phyloP scores from a whole-genome alignment of 2,113 vertebrate genomes.

The Chaetops frenatus region DNA sequence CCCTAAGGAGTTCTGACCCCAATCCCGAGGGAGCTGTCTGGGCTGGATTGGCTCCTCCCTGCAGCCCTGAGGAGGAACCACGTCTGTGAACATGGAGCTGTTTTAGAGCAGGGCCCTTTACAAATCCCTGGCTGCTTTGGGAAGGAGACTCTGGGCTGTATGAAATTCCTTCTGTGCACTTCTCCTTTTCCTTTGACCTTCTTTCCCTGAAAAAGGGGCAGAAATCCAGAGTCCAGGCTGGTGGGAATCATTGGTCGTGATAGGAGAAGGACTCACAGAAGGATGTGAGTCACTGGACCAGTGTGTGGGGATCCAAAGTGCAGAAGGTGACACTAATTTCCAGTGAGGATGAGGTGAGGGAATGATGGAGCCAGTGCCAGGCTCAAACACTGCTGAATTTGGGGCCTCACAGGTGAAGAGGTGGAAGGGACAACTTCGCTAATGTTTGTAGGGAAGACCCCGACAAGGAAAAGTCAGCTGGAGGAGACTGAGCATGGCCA shows the following conservation, averaged over 20 bases:
- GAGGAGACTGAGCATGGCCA: not conserved
- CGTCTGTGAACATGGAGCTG: rapidly evolving
- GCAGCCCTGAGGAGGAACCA: rapidly evolving
- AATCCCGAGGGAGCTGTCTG: rapidly evolving
- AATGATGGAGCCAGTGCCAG: not conserved
- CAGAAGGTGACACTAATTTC: not conserved
- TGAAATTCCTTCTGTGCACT: not conserved
- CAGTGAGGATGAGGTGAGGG: not conserved
- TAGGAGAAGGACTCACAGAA: not conserved
- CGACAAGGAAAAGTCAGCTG: rapidly evolving
- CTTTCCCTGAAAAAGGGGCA: not conserved
- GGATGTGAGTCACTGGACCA: not conserved
- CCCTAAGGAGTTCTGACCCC: not conserved
- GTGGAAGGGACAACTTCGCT: not conserved
- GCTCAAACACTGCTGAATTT: not conserved
- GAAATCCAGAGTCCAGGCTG: not conserved
- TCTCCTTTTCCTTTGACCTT: not conserved
- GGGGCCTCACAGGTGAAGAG: not conserved
- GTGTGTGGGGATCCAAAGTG: too few species aligned
- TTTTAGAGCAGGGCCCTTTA: not conserved
- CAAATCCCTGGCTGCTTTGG: not conserved
- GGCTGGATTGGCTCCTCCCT: not conserved
- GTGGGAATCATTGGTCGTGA: rapidly evolving
- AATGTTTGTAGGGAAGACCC: not conserved
- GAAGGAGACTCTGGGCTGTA: not conserved